Percentiles rank a stretch among this genome's conserved stretches.
These are phyloP conservation scores for Coreius guichenoti DNA, from an alignment of 2,797 vertebrate genomes.

Conservation along the genomic window DNA sequence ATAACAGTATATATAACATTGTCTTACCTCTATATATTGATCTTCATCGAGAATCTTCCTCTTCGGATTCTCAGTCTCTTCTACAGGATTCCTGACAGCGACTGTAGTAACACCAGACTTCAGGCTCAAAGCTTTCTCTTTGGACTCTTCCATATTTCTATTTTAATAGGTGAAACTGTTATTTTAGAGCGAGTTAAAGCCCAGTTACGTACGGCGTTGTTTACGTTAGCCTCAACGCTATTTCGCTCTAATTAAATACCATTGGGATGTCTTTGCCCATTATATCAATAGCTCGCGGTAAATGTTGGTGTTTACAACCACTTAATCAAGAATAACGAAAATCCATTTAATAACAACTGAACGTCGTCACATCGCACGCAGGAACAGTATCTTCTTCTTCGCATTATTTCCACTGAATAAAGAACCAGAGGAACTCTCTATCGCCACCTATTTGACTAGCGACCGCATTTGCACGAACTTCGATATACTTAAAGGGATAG, in stretches of 20 bases:
- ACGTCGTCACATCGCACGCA: conserved; percentile 1
- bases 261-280: neutral
- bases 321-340: neutral
- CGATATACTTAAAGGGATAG: neutral
- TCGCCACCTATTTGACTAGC: neutral
- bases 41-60: conserved; percentile 57
- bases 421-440: neutral
- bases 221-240: neutral
- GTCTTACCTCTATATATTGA: conserved; percentile 50
- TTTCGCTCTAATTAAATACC: neutral
- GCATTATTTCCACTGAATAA: neutral
- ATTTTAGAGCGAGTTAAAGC: neutral
- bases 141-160: conserved; percentile 28
- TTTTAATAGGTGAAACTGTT: neutral
- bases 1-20: neutral
- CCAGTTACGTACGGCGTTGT: neutral
- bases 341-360: neutral
- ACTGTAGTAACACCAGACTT: conserved; percentile 40
- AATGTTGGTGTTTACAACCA: neutral
- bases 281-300: neutral
- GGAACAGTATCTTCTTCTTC: neutral
- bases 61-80: neutral
- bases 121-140: conserved; percentile 16
- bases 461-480: neutral
- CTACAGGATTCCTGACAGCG: conserved; percentile 30